A percentile compares a stretch with the other conserved stretches of the same genome.
These are phyloP conservation scores for Corythucha ciliata DNA, from an alignment of 2,888 invertebrate genomes.

Conservation along the genomic window DNA sequence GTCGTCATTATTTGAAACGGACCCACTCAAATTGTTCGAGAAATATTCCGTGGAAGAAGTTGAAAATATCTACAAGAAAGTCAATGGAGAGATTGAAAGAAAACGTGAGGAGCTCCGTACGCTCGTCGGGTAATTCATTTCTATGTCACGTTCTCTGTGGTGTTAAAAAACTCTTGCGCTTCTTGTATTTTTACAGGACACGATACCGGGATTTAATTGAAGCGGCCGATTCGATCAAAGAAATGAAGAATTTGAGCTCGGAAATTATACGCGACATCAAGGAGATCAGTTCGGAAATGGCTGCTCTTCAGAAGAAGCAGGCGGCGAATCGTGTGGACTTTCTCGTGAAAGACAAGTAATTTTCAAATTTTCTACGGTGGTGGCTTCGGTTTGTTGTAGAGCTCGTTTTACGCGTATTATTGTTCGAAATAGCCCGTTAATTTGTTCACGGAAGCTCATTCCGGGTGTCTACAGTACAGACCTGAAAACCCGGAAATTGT, in stretches of 20 bases:
- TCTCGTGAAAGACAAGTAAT: too few species aligned
- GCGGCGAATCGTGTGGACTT: too few species aligned
- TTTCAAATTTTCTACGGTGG: too few species aligned
- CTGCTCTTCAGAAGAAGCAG: conserved; percentile 25
- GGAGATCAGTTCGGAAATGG: conserved; percentile 42
- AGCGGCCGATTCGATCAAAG: conserved; percentile 89
- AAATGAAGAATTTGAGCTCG: conserved; percentile 64
- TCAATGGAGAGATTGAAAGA: conserved; percentile 80
- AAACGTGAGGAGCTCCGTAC: conserved; percentile 86
- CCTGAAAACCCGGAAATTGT: too few species aligned
- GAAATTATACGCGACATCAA: conserved; percentile 55
- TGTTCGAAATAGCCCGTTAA: too few species aligned
- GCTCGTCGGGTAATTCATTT: conserved; percentile 93
- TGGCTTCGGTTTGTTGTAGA: too few species aligned
- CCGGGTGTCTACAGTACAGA: too few species aligned
- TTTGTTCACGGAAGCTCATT: too few species aligned
- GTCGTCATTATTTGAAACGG: conserved; percentile 42
- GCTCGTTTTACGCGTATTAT: too few species aligned
- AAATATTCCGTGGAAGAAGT: conserved; percentile 71
- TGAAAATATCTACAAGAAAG: conserved; percentile 70
- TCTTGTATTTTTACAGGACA: too few species aligned
- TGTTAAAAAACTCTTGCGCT: too few species aligned
- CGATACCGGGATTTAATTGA: conserved; percentile 90
- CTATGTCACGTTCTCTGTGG: too few species aligned
- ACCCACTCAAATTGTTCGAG: conserved; percentile 69